Conservation (phyloP, 2,888 invertebrate species). For the Pharmacophagus antenor region DNA sequence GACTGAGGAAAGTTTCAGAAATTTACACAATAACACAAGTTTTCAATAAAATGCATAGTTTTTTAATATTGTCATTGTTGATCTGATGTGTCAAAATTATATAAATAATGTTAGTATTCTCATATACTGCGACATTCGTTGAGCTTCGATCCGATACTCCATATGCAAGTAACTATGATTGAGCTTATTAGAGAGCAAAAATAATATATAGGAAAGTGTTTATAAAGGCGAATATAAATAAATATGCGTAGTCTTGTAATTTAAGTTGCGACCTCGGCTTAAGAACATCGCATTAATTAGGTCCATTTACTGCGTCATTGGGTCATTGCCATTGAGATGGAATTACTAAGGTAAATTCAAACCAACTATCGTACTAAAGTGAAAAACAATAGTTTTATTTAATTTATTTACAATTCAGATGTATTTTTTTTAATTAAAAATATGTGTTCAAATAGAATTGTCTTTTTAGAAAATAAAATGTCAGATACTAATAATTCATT, state of each 20-base stretch:
- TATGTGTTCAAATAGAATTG: too few relatives aligned
- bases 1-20: too few relatives aligned
- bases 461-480: too few relatives aligned
- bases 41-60: neutral
- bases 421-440: too few relatives aligned
- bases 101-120: neutral
- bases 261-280: constrained; percentile 24
- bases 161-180: neutral
- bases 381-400: constrained; percentile 8
- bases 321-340: constrained; percentile 26
- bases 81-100: neutral
- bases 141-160: neutral
- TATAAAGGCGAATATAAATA: constrained; percentile 21
- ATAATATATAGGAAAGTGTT: neutral
- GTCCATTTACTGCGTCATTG: constrained; percentile 25
- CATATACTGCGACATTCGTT: neutral
- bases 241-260: constrained; percentile 20
- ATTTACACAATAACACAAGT: neutral
- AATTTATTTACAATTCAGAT: constrained; percentile 13
- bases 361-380: neutral
- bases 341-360: constrained; percentile 22
- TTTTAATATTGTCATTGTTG: neutral
- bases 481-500: too few relatives aligned
- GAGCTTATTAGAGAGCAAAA: neutral
- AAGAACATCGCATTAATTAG: constrained; percentile 28